A percentile compares a stretch with the other conserved stretches of the same genome.
Conservation (phyloP, 2,113 vertebrate species). For the Caranx ignobilis region DNA sequence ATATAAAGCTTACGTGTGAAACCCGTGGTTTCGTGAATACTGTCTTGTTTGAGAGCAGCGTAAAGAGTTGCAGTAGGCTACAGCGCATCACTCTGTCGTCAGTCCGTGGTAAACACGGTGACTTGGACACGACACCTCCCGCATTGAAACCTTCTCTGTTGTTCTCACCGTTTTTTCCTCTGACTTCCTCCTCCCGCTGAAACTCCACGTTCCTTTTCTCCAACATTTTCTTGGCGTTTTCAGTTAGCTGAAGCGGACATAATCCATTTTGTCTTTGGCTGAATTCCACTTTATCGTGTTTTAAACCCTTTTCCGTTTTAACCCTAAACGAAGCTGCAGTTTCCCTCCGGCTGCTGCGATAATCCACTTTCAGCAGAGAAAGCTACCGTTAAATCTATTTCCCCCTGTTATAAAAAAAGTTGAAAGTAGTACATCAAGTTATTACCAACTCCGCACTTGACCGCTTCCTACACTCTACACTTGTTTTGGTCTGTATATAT, state of each 20-base stretch:
- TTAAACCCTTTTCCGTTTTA: background rate
- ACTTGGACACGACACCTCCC: no score
- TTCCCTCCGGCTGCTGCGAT: background rate
- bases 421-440: background rate
- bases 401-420: background rate
- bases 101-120: no score
- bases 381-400: no score
- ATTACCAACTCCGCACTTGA: no score
- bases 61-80: no score
- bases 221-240: slow-evolving; percentile 59
- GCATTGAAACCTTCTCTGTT: no score
- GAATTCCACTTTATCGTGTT: background rate
- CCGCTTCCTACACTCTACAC: background rate
- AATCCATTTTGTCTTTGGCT: slow-evolving; percentile 19
- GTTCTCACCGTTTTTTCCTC: slow-evolving; percentile 42
- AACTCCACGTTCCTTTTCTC: slow-evolving; percentile 67
- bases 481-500: slow-evolving; percentile 33
- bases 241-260: background rate
- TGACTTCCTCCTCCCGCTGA: slow-evolving; percentile 52
- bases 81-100: no score
- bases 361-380: background rate
- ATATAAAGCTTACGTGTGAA: background rate
- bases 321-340: background rate
- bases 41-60: background rate
- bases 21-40: background rate